Base-by-base conservation (phyloP, 2,797 vertebrate species). In the Pangasius macronema region DNA sequence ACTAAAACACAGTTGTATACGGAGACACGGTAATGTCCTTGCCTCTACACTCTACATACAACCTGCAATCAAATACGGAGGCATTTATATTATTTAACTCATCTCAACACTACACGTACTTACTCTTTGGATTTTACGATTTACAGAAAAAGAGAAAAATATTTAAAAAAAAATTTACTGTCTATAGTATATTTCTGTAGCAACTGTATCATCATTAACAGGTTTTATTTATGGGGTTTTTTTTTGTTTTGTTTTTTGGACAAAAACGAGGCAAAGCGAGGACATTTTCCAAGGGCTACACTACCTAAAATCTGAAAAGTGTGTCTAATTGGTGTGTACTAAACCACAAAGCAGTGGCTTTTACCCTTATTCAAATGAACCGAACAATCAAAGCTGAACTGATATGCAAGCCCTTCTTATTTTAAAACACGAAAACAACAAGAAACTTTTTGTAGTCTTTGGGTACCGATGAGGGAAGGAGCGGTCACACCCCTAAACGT, bases 261-360 rank as follows among this genome's bases (percentile, higher is more conserved):
- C n/a, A 87, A 55, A 27, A 27, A 75, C 88, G 89, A 91, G 87
- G 91, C 92, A 92, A 93, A 33, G 87, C 93, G 89, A 94, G 92
- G 94, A 92, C 91, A 91, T 92, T 92, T 91, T 94, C 92, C 91
- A 96, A 96, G 96, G 95, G 96, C 96, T 96, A 96, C 92, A 94
- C 93, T 85, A 91, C 91, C 90, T 92, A 46, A 86, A 92, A 93
- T 91, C 51, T 87, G 87, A 93, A 94, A 88, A 79, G 90, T 90
- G 91, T 85, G 75, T 92, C 85, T 88, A 93, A 91, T 92, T 85
- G 89, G 92, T 89, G 92, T 93, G 90, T 91, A 57, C 91, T 75
- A 89, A 92, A 79, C 89, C 89, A 92, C 91, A 91, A 87, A 90
- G 89, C 87, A 59, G 91, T 22, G 36, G 85, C 67, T 92, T 90